Evolutionary conservation across 2,888 invertebrate species (phyloP).

Genomic region (Apamea anceps): DNA sequence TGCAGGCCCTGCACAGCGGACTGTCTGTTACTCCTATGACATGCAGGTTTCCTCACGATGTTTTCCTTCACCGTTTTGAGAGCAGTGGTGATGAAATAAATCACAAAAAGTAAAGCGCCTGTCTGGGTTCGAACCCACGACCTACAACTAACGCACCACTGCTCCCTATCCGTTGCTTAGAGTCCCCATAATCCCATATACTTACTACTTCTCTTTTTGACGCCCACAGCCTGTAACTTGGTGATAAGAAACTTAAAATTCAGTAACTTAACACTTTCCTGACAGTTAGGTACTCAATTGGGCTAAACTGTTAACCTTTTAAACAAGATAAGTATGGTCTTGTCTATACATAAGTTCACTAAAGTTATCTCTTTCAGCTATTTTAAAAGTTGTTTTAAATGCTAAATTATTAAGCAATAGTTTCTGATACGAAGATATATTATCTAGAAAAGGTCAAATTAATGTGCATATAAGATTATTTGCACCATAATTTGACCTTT

Average conservation of each 20-base stretch:
- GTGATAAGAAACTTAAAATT: not conserved
- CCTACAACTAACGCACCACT: no score
- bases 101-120: no score
- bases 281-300: not conserved
- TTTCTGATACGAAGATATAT: not conserved
- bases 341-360: not conserved
- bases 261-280: not conserved
- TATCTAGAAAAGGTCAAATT: not conserved
- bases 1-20: no score
- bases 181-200: not conserved
- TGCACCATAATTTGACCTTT: no score
- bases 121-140: no score
- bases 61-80: no score
- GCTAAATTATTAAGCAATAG: constrained; percentile 2
- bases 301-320: constrained; percentile 2
- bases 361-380: constrained; percentile 17
- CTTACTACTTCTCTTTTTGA: not conserved
- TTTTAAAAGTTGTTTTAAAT: constrained; percentile 14
- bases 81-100: no score
- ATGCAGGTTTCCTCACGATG: no score
- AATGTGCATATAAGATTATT: not conserved
- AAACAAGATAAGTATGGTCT: constrained; percentile 1
- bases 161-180: no score
- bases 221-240: not conserved
- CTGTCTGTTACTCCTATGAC: no score